Evolutionary conservation across 1,140 invertebrate genomes (phyloP), one percentile per base, ranked within the genome.

Genomic region (Arctopsyche grandis): DNA sequence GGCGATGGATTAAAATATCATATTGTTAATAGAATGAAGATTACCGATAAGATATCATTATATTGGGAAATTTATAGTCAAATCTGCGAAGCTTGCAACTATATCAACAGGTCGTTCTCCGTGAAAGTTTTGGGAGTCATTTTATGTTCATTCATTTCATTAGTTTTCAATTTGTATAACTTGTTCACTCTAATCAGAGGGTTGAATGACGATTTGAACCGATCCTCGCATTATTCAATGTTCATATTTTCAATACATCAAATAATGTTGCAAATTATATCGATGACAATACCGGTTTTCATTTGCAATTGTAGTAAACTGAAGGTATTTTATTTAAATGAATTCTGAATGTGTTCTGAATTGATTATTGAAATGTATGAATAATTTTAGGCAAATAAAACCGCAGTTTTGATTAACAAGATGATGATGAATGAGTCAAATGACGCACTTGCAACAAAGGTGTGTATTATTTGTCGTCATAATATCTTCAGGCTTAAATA

Each of bases 391-490:
- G 71, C 71, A n/a, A 56, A 52, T 48, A 46, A 0, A 12, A 74
- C 71, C 3, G 71, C 71, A 12, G 14, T 74, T 56, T 74, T 74
- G 24, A 24, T 74, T 14, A 74, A 74, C 56, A n/a, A 74, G 56
- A 52, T 74, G 71, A 74, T 74, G 71, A 74, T 74, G 24, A 7
- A 56, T 22, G 71, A 74, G 52, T 26, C 71, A 0, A 21, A 74
- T 29, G 48, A 56, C 0, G 9, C 7, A 24, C 5, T 74, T 56
- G n/a, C 71, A 1, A 74, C 0, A 22, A 52, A 74, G 71, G n/a
- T n/a, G n/a, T n/a, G 71, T 74, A 56, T 1, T 9, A 44, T 48
- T 46, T 38, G 10, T 14, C 10, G 4, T 12, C 12, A 52, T 14
- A 1, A 52, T 26, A 66, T 52, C 12, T 12, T 5, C 16, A 52